Evolutionary conservation across 53 echinoderm and acorn worm genomes (phyloP), one percentile per base, ranked within the genome.

Genomic region (Holothuria leucospilota): DNA sequence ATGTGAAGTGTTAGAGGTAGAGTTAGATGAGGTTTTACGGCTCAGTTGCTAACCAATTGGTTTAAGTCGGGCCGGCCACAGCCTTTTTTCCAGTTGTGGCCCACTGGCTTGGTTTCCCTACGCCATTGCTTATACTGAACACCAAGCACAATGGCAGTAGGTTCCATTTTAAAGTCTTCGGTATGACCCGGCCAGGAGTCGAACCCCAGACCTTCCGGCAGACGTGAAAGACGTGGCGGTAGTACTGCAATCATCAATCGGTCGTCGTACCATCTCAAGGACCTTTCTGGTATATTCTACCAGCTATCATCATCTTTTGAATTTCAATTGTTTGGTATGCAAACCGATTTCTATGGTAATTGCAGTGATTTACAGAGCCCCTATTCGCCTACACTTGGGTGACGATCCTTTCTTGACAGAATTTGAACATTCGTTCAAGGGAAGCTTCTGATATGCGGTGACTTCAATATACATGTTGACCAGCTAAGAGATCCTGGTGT

Each of bases 401-500:
- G 49, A 49, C 49, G 49, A 49, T 20, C 39, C 0, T 20, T 72
- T 34, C 24, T 72, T 42, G 20, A 20, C 10, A 2, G 72, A 72
- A 72, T 72, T 72, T 24, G 18, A 15, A n/a, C 72, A 40, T 20
- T 72, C 12, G 1, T 72, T 39, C 72, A 39, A 41, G 72, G 72
- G 9, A 69, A 69, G 29, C 46, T 72, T 15, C 72, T 51, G 8
- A 16, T 72, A 18, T 72, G 72, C 20, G 72, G 72, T 20, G 72
- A 72, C 42, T 72, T 72, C 72, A 72, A 20, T 51, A 72, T 72
- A 20, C 72, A 42, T 72, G 40, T 72, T 20, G 46, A 72, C 34
- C 72, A 72, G 23, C 42, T 13, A 8, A 41, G n/a, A 11, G 42
- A 72, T 23, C 72, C 72, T 41, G 72, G 41, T 18, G 72, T 41